Base-by-base conservation (phyloP, 2,888 invertebrate genomes). In the Agrotis puta region DNA sequence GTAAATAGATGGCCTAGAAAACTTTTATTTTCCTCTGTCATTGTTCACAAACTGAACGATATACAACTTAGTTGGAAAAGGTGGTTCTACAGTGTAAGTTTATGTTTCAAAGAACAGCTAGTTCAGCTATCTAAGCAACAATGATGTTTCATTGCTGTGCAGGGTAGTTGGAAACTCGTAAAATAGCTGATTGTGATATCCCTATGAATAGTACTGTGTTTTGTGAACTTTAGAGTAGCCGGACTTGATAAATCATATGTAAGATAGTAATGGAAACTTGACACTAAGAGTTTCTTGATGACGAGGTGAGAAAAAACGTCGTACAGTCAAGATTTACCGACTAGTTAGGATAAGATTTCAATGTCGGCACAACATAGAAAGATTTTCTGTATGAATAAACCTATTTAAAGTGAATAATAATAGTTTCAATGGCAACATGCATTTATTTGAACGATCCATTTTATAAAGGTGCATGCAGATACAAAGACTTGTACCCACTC, bases 21-120 rank as follows among this genome's bases (percentile, higher is more conserved):
- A 64, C 20, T 57, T 68, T 24, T 43, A 18, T 22, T 48, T 11
- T 20, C 20, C 33, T 18, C 20, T 39, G 24, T 54, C 39, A 20
- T 11, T 48, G 22, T 24, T 59, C 18, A 7, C 11, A 16, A 13
- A 53, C 56, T 47, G 33, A 13, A 53, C 56, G 14, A 13, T 43
- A 33, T n/a, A 27, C 22, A 50, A 78, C 72, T 47, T 47, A 24
- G 76, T 77, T 45, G 61, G 18, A 18, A 51, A 24, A 58, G 39
- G 39, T 54, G 22, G 20, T 2, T 20, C 54, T 18, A 57, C 47
- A 22, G 13, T 77, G 70, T 70, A 27, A 57, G 20, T 50, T 22
- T 50, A 9, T 18, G 9, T 20, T 53, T 3, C 9, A 14, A 53
- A 71, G 24, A n/a, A 24, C 2, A n/a, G 5, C 22, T 16, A 20